Evolutionary conservation across 2,797 vertebrate genomes (phyloP), one percentile per base, ranked within the genome.

Genomic region (Phrynocephalus vlangalii): DNA sequence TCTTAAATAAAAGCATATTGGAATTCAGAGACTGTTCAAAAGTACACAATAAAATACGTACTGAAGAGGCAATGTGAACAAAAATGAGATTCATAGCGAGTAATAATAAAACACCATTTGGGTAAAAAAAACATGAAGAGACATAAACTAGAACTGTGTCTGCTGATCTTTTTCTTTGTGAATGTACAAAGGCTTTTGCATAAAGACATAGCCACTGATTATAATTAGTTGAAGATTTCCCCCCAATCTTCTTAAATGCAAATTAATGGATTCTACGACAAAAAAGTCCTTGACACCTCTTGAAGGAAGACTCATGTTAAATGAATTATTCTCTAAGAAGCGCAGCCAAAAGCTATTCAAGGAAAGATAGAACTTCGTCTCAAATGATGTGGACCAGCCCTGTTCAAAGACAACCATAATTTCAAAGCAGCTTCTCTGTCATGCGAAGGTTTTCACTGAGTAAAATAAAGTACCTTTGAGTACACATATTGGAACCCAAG

Each of bases 231-330:
- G 67, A 93, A 81, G 93, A 91, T 91, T 87, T 89, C 1, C 60
- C 60, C 93, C 50, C 82, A 52, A 9, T 88, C 89, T 94, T 95
- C 38, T 94, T 83, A 90, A 91, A 94, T 94, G 84, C 80, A 94
- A 91, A 92, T 91, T 85, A 92, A 88, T 92, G 81, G 67, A 85
- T 86, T 94, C 84, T 87, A 1, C 87, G 84, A 84, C 84, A 91
- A 93, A 95, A 93, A 89, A 87, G 86, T 92, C 89, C 86, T 84
- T 92, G 90, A 89, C 86, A 93, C 67, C 78, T 94, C 91, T 94
- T 95, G 86, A 92, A 93, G 85, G 92, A 91, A 60, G 48, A 89
- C 81, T 89, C 70, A 71, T 89, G 76, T 90, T 88, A 93, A 94
- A 95, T 91, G 85, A 95, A 93, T 93, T 72, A 92, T 91, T 90